phyloP scores from a whole-genome alignment of 2,888 invertebrate genomes.

The Synanthedon tipuliformis region DNA sequence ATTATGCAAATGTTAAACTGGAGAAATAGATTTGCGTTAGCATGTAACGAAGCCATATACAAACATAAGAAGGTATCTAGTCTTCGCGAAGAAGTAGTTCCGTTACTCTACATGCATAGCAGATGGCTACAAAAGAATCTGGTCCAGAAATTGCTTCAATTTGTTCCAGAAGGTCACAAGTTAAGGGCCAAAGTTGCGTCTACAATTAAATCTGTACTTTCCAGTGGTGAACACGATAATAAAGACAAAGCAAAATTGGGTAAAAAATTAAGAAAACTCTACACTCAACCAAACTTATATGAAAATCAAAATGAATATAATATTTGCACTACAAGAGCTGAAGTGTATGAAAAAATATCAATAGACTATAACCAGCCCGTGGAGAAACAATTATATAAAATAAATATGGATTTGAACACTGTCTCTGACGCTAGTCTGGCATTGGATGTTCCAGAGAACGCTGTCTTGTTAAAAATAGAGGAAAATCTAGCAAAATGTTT shows the following conservation, averaged over 20 bases:
- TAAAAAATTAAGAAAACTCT: constrained; percentile 48
- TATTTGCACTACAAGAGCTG: constrained; percentile 20
- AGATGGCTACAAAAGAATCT: constrained; percentile 80
- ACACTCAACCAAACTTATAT: constrained; percentile 49
- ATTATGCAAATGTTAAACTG: constrained; percentile 65
- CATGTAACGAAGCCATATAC: constrained; percentile 46
- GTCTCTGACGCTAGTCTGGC: constrained; percentile 27
- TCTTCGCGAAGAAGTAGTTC: constrained; percentile 64
- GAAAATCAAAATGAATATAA: constrained; percentile 33
- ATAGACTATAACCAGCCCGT: constrained; percentile 39
- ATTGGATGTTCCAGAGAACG: constrained; percentile 33
- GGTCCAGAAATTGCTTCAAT: constrained; percentile 35
- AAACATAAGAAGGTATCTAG: constrained; percentile 37
- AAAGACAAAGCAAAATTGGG: constrained; percentile 33
- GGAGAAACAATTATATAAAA: constrained; percentile 30
- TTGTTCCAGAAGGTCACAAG: constrained; percentile 17
- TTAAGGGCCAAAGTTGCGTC: constrained; percentile 18
- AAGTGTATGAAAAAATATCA: constrained; percentile 26
- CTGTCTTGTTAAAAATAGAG: constrained; percentile 19
- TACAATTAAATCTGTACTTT: constrained; percentile 16
- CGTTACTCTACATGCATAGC: constrained; percentile 76
- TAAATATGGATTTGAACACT: constrained; percentile 17
- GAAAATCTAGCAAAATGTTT: constrained; percentile 20
- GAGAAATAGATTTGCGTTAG: constrained; percentile 56
- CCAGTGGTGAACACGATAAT: constrained; percentile 25